These are phyloP conservation scores for Artibeus lituratus DNA, from an alignment of 2,797 vertebrate species.

Conservation along the genomic window DNA sequence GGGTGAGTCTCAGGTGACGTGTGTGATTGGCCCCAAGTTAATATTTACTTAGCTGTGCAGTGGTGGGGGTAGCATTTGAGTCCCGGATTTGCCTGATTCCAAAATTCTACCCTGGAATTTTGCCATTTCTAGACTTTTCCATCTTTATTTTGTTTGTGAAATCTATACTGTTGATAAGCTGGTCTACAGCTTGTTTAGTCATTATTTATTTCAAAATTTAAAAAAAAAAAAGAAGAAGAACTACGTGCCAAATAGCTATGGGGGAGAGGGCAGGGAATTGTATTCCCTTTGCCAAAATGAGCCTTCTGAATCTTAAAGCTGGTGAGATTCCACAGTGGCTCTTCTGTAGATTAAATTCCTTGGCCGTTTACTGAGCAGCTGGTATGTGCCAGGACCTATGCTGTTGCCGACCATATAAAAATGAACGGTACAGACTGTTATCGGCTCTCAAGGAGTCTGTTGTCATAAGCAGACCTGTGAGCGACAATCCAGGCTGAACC, in stretches of 20 bases:
- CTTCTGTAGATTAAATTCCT: neutral
- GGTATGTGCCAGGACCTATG: neutral
- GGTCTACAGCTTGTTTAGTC: neutral
- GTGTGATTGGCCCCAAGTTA: neutral
- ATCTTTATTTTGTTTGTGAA: constrained; percentile 12
- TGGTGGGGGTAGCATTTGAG: neutral
- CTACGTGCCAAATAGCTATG: neutral
- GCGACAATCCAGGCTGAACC: neutral
- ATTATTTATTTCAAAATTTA: constrained; percentile 23
- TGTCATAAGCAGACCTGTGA: neutral
- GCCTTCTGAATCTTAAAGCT: neutral
- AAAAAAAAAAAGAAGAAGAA: neutral
- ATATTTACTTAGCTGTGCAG: neutral
- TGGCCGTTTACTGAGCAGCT: neutral
- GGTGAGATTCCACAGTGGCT: neutral
- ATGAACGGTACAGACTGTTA: neutral
- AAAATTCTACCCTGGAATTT: neutral
- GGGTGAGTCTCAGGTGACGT: neutral
- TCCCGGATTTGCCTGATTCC: neutral
- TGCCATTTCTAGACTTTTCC: constrained; percentile 28
- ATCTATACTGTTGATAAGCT: neutral
- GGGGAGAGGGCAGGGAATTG: neutral
- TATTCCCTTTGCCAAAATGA: neutral
- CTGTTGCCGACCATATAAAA: neutral
- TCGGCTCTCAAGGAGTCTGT: neutral